Evolutionary conservation across 2,113 vertebrate genomes (phyloP).

Genomic region (Lutjanus erythropterus): DNA sequence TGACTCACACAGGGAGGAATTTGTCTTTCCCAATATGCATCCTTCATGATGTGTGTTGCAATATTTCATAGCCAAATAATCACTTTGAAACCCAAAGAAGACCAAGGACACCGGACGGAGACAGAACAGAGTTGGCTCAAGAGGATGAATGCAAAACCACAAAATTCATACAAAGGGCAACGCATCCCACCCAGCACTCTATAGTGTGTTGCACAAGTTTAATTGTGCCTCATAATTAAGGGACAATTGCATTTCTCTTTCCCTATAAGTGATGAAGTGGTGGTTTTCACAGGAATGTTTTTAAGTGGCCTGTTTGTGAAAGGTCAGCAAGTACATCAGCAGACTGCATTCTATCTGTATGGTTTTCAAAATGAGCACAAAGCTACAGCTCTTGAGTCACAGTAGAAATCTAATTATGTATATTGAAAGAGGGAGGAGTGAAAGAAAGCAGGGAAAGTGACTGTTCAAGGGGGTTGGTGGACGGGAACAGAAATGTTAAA

Average conservation of each 20-base stretch:
- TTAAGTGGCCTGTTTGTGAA: neutral
- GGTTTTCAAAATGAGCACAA: constrained; percentile 10
- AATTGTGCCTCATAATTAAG: neutral
- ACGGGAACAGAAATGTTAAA: constrained; percentile 62
- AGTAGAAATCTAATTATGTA: constrained; percentile 51
- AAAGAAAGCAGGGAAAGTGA: constrained; percentile 25
- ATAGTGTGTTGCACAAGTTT: neutral
- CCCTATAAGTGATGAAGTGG: neutral
- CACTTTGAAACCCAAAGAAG: constrained; percentile 20
- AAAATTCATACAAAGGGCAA: neutral
- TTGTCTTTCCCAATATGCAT: constrained; percentile 15
- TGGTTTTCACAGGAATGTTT: constrained; percentile 29
- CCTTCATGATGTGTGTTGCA: neutral
- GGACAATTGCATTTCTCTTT: neutral
- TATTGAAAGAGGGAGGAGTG: neutral
- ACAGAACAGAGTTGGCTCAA: neutral
- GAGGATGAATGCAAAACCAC: constrained; percentile 3
- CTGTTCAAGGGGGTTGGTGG: neutral
- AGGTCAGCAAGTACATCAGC: neutral
- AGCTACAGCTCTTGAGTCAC: constrained; percentile 31
- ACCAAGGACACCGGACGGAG: neutral
- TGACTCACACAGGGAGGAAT: constrained; percentile 28
- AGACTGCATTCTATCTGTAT: neutral
- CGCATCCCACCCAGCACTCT: neutral
- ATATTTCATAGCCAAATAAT: constrained; percentile 9